These are phyloP conservation scores for Drosophila algonquin DNA, from an alignment of 2,888 invertebrate species.

Conservation along the genomic window DNA sequence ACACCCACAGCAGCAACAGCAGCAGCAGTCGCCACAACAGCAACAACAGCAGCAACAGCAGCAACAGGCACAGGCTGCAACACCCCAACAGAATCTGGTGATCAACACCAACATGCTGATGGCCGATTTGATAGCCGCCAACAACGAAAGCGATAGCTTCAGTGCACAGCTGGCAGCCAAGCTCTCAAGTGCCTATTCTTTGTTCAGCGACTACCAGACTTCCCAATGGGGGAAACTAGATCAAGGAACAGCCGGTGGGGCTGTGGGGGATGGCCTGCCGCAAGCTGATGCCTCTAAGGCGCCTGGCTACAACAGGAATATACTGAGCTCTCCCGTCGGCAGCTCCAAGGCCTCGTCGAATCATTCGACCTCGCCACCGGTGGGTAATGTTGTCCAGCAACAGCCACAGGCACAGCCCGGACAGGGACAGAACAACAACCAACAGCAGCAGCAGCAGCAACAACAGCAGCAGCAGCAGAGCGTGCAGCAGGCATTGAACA, in stretches of 20 bases:
- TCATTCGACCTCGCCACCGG: constrained; percentile 85
- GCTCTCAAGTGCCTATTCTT: constrained; percentile 89
- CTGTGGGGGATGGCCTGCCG: constrained; percentile 82
- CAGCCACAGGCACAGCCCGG: constrained; percentile 15
- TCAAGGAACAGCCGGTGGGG: constrained; percentile 48
- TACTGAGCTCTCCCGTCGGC: constrained; percentile 91
- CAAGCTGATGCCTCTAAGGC: constrained; percentile 95
- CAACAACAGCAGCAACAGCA: constrained; percentile 23
- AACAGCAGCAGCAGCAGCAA: constrained; percentile 12
- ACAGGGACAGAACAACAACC: not conserved
- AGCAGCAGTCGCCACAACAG: constrained; percentile 37
- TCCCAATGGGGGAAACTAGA: constrained; percentile 85
- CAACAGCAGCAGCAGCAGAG: constrained; percentile 37
- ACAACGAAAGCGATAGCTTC: constrained; percentile 64
- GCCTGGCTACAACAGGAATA: constrained; percentile 91
- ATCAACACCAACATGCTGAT: constrained; percentile 69
- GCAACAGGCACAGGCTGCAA: constrained; percentile 58
- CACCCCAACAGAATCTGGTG: constrained; percentile 67
- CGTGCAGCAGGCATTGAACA: constrained; percentile 68
- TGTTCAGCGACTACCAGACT: constrained; percentile 90
- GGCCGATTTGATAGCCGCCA: constrained; percentile 56
- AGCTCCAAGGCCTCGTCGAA: constrained; percentile 87
- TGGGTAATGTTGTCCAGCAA: constrained; percentile 65
- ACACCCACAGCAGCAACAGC: constrained; percentile 43
- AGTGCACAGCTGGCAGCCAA: constrained; percentile 80